Conservation (phyloP, 2,113 vertebrate species). For the Cervus canadensis region DNA sequence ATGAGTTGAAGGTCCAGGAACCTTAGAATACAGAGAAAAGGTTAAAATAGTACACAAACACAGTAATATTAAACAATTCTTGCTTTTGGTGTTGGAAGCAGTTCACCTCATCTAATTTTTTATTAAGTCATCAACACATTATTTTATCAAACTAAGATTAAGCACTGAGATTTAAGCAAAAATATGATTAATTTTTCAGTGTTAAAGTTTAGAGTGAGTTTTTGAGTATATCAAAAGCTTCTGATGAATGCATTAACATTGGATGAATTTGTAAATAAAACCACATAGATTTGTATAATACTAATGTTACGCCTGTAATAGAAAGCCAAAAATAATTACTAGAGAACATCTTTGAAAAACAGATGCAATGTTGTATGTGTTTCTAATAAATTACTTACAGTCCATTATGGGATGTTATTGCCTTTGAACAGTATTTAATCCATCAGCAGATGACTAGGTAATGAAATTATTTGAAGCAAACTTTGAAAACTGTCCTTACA, state of each 20-base stretch:
- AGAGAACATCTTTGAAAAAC: slow-evolving; percentile 47
- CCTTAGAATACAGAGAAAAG: background rate
- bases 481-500: slow-evolving; percentile 16
- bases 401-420: slow-evolving; percentile 30
- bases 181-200: slow-evolving; percentile 23
- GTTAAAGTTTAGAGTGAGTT: background rate
- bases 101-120: background rate
- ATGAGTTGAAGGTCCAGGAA: background rate
- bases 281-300: slow-evolving; percentile 38
- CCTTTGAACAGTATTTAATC: slow-evolving; percentile 58
- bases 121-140: background rate
- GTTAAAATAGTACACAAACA: background rate
- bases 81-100: background rate
- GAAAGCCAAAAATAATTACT: slow-evolving; percentile 53
- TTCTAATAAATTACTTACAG: slow-evolving; percentile 63
- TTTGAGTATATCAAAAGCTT: background rate
- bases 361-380: slow-evolving; percentile 48
- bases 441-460: slow-evolving; percentile 30
- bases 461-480: slow-evolving; percentile 48
- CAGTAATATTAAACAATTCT: background rate
- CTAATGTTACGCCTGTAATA: slow-evolving; percentile 27
- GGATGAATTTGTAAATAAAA: slow-evolving; percentile 49
- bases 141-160: slow-evolving; percentile 20
- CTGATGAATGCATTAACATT: background rate
- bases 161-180: slow-evolving; percentile 2